Conservation (phyloP, 23 tunicate genomes). For the Ascidia mentula region DNA sequence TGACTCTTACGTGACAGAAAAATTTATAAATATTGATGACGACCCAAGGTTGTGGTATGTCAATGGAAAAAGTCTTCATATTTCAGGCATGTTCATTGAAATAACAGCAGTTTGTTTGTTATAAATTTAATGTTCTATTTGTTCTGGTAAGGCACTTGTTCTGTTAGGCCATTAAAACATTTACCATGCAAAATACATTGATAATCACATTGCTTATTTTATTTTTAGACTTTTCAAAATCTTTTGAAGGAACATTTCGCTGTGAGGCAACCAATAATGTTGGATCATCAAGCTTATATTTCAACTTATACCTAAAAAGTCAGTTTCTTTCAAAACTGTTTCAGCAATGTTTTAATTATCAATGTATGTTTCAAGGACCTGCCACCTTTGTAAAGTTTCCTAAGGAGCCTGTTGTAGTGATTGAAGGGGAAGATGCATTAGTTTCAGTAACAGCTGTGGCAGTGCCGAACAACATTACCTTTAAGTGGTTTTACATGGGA, state of each 20-base stretch:
- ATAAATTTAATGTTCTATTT: too few species aligned
- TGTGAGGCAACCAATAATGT: constrained; percentile 54
- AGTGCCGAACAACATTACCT: constrained; percentile 61
- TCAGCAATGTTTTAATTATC: background rate
- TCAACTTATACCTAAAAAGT: constrained; percentile 26
- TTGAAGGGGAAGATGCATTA: constrained; percentile 61
- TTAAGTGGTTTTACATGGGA: constrained; percentile 43
- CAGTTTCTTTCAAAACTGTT: background rate
- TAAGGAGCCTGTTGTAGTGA: background rate
- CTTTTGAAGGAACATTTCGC: constrained; percentile 45
- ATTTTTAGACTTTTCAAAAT: constrained; percentile 9
- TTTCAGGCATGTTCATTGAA: background rate
- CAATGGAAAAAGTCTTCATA: background rate
- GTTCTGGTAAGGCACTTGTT: too few species aligned
- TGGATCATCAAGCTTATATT: constrained; percentile 22
- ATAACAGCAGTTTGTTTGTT: background rate
- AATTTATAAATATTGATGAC: too few species aligned
- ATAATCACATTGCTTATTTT: too few species aligned
- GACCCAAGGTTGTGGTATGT: background rate
- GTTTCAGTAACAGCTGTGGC: constrained; percentile 32
- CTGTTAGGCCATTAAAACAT: too few species aligned
- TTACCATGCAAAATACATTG: too few species aligned
- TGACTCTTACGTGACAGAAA: background rate
- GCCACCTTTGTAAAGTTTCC: constrained; percentile 10
- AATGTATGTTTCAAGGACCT: constrained; percentile 19